Evolutionary conservation across 1,140 invertebrate genomes (phyloP), one percentile per base, ranked within the genome.

Genomic region (Anastatus disparis): DNA sequence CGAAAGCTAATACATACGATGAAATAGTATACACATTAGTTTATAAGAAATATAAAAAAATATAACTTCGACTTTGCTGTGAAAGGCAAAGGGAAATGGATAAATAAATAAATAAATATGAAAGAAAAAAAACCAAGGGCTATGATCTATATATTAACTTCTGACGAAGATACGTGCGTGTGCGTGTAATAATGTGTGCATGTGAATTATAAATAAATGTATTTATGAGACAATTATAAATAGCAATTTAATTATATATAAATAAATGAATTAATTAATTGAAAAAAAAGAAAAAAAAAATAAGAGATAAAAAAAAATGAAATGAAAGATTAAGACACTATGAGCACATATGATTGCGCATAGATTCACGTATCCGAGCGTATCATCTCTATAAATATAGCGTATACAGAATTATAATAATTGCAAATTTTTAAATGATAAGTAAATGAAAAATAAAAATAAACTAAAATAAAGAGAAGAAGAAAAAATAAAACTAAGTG

Each of bases 201-300:
- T 29, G 66, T 48, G 61, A 73, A 64, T 67, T 10, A 76, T 75
- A 75, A 66, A 75, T 74, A 73, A 70, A 52, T 78, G 75, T 80
- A 78, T 78, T 64, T 75, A 73, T 67, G 67, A 78, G n/a, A 61
- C 31, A 59, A 63, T 48, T 73, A 75, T 67, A 74, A 70, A 74
- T 77, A 75, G 72, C 62, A 50, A 69, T 72, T 67, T 61, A 62
- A 73, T 69, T 38, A 63, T 44, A 52, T 65, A 55, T 70, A 53
- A 42, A 22, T 31, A 46, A 58, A 56, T 40, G n/a, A 38, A 10
- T 29, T 38, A 66, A 44, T 72, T 70, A 17, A 44, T 42, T 50
- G 35, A 64, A 68, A 44, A 71, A 56, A 48, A 56, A 61, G 29
- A 52, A n/a, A n/a, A n/a, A n/a, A n/a, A n/a, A n/a, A n/a, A n/a